phyloP scores from a whole-genome alignment of 92 coral and sea anemone species.

The Metridium senile region DNA sequence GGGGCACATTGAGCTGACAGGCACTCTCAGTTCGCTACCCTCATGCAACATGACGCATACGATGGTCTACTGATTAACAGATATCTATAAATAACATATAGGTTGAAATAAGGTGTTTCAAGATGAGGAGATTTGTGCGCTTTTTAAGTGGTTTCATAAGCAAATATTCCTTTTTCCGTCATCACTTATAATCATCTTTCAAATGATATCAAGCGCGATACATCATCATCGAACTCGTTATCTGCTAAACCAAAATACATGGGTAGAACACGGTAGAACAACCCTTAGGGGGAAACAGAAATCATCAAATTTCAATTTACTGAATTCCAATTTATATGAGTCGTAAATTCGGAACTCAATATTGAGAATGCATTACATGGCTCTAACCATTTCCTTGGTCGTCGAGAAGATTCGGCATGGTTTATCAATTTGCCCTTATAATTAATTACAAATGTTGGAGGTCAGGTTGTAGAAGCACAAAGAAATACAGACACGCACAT shows the following conservation, averaged over 20 bases:
- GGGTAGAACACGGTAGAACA: not conserved
- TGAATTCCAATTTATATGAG: too few species aligned
- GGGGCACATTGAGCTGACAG: too few species aligned
- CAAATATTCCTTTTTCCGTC: not conserved
- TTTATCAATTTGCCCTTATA: slow-evolving; percentile 27
- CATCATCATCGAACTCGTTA: not conserved
- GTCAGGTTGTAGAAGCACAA: not conserved
- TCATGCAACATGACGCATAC: too few species aligned
- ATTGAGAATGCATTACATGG: slow-evolving; percentile 2
- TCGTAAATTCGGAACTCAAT: not conserved
- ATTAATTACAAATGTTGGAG: slow-evolving; percentile 25
- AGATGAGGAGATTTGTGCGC: too few species aligned
- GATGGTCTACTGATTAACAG: too few species aligned
- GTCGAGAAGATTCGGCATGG: not conserved
- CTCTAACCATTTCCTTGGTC: not conserved
- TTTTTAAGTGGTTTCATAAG: slow-evolving; percentile 3
- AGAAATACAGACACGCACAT: not conserved
- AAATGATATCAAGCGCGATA: not conserved
- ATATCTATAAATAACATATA: too few species aligned
- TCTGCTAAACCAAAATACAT: not conserved
- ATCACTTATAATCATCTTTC: not conserved
- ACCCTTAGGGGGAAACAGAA: not conserved
- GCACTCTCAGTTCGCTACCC: too few species aligned
- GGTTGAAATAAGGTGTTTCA: too few species aligned
- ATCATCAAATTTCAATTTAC: too few species aligned